Evolutionary conservation across 2,797 vertebrate species (phyloP), one percentile per base, ranked within the genome.

Genomic region (Trachops cirrhosus): DNA sequence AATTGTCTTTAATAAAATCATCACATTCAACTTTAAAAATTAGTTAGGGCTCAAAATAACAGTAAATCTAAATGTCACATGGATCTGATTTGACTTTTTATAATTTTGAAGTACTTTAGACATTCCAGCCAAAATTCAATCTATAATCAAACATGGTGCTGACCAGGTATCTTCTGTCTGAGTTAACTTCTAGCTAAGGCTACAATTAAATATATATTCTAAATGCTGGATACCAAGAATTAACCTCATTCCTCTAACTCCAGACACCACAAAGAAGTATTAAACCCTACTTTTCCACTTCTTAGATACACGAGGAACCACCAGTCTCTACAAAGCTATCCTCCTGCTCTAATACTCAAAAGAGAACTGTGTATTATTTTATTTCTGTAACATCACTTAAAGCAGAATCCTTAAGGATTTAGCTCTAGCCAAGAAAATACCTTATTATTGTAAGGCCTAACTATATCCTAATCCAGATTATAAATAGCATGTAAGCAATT

Each of bases 31-130:
- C 26, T 96, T 78, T 64, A 64, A 29, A 94, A 74, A 70, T 87
- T 24, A 50, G 34, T 88, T 4, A 88, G 70, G 16, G 39, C 6
- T 67, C 18, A 93, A 10, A 67, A 57, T 26, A 75, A 19, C 7
- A 48, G 41, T n/a, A 90, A 48, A 88, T 92, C 19, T 67, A 79
- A 94, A 86, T 68, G 68, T 74, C 16, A 92, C 29, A 70, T 18
- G 44, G 34, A 83, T 89, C 22, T 67, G 34, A 93, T 80, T 59
- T 88, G 50, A n/a, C 62, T 91, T 95, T 86, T 89, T 70, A 39
- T 64, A 71, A 93, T 87, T 92, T 75, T 95, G 24, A 71, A 92
- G n/a, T 46, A 24, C 52, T 93, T 92, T 92, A 90, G 50, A 96
- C 64, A 95, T 80, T 83, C 68, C 18, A 48, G 41, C 32, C 71